Evolutionary conservation across 2,888 invertebrate species (phyloP).

Genomic region (Leptopilina drosophilae): DNA sequence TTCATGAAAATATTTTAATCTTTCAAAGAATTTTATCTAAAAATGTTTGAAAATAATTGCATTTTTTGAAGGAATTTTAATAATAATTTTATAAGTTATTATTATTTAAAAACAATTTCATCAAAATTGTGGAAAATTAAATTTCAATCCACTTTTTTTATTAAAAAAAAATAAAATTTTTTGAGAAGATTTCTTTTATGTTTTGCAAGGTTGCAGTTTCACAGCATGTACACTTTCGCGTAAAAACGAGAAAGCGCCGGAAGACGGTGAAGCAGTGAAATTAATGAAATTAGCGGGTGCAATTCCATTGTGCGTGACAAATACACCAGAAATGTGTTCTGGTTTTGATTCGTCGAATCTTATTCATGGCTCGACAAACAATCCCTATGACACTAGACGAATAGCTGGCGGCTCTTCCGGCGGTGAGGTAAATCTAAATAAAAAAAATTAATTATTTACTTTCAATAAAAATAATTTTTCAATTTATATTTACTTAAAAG

Average conservation of each 20-base stretch:
- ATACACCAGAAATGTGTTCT: constrained; percentile 82
- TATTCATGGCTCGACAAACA: constrained; percentile 81
- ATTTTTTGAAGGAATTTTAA: no score
- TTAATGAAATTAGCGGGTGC: constrained; percentile 80
- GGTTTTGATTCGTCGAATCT: constrained; percentile 81
- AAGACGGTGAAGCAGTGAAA: constrained; percentile 79
- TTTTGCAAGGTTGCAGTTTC: constrained; percentile 70
- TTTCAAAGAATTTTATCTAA: no score
- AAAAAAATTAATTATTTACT: constrained; percentile 6
- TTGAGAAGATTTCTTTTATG: background rate
- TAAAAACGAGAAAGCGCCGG: constrained; percentile 73
- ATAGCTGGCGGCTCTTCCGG: constrained; percentile 83
- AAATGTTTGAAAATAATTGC: no score
- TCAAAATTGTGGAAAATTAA: no score
- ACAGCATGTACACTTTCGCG: constrained; percentile 69
- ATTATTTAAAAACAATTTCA: no score
- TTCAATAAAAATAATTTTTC: constrained; percentile 13
- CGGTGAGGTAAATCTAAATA: constrained; percentile 76
- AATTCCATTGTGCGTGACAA: constrained; percentile 82
- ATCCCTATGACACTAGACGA: constrained; percentile 81
- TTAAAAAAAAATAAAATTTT: no score
- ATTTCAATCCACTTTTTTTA: no score
- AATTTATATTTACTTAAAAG: constrained; percentile 73
- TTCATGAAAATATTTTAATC: no score
- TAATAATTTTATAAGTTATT: no score